Percentiles rank a stretch among this genome's conserved stretches.
phyloP scores from a whole-genome alignment of 2,113 vertebrate genomes.

The Onychorhynchus coronatus region DNA sequence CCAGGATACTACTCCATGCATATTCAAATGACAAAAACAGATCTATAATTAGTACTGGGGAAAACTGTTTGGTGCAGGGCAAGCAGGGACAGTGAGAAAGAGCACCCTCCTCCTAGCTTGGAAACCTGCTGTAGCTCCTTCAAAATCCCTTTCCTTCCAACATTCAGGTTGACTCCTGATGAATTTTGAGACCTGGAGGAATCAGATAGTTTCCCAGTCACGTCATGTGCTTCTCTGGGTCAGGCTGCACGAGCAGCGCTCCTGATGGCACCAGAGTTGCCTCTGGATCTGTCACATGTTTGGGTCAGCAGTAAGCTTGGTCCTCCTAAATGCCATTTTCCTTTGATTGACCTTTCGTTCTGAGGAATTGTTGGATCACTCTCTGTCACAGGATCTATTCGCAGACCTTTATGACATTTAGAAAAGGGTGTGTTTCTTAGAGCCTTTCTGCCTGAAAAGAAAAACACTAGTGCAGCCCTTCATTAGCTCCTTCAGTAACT shows the following conservation, averaged over 20 bases:
- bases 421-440: slow-evolving; percentile 19
- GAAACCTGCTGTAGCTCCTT: slow-evolving; percentile 36
- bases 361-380: slow-evolving; percentile 58
- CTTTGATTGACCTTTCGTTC: slow-evolving; percentile 68
- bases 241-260: background rate
- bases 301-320: slow-evolving; percentile 37
- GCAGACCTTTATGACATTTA: slow-evolving; percentile 40
- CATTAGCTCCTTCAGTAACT: background rate
- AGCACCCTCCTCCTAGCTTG: background rate
- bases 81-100: slow-evolving; percentile 27
- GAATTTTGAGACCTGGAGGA: slow-evolving; percentile 66
- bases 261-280: slow-evolving; percentile 28
- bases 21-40: slow-evolving; percentile 26
- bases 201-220: slow-evolving; percentile 66
- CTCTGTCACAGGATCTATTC: slow-evolving; percentile 57
- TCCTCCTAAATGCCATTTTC: slow-evolving; percentile 64
- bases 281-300: slow-evolving; percentile 50
- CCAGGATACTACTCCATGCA: background rate
- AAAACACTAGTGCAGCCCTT: background rate
- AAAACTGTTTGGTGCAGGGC: slow-evolving; percentile 16
- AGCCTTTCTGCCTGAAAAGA: background rate
- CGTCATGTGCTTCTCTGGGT: slow-evolving; percentile 28
- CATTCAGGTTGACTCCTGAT: slow-evolving; percentile 62
- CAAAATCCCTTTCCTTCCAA: slow-evolving; percentile 64
- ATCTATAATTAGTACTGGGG: slow-evolving; percentile 39